Evolutionary conservation across 92 coral and sea anemone genomes (phyloP).

Genomic region (Zoanthus sansibaricus): DNA sequence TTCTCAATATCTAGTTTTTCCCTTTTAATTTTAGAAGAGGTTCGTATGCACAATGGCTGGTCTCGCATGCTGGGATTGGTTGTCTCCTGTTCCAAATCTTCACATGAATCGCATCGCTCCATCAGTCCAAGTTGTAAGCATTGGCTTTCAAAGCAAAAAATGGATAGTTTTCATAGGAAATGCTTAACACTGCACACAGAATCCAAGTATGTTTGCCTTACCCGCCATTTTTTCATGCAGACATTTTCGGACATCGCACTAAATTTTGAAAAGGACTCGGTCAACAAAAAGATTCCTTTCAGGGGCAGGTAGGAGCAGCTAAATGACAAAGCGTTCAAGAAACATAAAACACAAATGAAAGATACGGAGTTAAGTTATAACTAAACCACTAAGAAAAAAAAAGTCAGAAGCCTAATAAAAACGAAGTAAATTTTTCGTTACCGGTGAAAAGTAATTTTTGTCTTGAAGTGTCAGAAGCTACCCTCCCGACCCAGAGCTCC

Average conservation of each 20-base stretch:
- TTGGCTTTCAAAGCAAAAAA: not conserved
- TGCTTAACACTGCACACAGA: not conserved
- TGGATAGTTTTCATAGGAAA: not conserved
- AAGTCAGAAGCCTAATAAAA: not conserved
- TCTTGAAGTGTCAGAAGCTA: not conserved
- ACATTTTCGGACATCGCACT: not conserved
- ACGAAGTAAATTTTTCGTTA: too few species aligned
- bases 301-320: not conserved
- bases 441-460: not conserved
- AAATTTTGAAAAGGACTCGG: not conserved
- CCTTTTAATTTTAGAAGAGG: not conserved
- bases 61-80: slow-evolving; percentile 8
- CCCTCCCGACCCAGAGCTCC: not conserved
- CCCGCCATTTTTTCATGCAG: too few species aligned
- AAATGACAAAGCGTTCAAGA: not conserved
- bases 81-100: slow-evolving; percentile 18
- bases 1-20: slow-evolving; percentile 15
- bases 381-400: not conserved
- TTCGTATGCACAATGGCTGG: slow-evolving; percentile 12
- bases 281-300: not conserved
- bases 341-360: too few species aligned
- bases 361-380: too few species aligned
- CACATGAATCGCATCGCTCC: not conserved
- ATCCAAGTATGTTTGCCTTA: too few species aligned
- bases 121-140: not conserved